Evolutionary conservation across 2,113 vertebrate species (phyloP).

Genomic region (Gasterosteus aculeatus): DNA sequence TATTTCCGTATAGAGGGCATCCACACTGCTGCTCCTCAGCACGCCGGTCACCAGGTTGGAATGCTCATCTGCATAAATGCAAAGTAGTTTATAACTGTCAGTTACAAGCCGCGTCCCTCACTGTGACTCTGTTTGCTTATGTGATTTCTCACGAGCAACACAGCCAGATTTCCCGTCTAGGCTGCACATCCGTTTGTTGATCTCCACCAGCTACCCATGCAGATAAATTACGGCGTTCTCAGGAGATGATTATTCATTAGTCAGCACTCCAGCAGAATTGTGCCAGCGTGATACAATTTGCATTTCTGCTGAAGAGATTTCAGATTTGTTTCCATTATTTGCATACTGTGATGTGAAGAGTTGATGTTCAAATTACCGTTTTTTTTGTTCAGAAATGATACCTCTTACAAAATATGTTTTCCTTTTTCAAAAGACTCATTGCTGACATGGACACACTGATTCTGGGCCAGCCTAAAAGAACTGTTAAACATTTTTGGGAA

Average conservation of each 20-base stretch:
- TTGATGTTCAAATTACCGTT: slow-evolving; percentile 4
- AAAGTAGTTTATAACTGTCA: slow-evolving; percentile 15
- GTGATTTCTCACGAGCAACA: slow-evolving; percentile 34
- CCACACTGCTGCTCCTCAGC: neutral
- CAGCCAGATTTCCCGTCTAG: slow-evolving; percentile 40
- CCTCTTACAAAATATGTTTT: slow-evolving; percentile 4
- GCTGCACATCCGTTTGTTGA: slow-evolving; percentile 28
- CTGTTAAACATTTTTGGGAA: neutral
- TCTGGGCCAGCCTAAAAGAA: neutral
- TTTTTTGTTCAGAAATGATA: slow-evolving; percentile 3
- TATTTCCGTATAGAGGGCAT: neutral
- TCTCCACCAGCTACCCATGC: slow-evolving; percentile 53
- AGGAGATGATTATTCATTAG: slow-evolving; percentile 47
- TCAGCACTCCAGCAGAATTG: slow-evolving; percentile 64
- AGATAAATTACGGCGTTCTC: slow-evolving; percentile 59
- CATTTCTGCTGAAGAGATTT: slow-evolving; percentile 36
- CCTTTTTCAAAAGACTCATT: neutral
- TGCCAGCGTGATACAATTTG: slow-evolving; percentile 31
- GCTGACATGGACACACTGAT: neutral
- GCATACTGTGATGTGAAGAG: slow-evolving; percentile 24
- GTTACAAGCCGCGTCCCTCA: slow-evolving; percentile 12
- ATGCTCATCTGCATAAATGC: slow-evolving; percentile 21
- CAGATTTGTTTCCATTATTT: slow-evolving; percentile 48
- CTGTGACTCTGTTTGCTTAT: slow-evolving; percentile 32
- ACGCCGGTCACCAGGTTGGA: neutral